Evolutionary conservation across 2,797 vertebrate species (phyloP).

Genomic region (Hippocampus kuda): DNA sequence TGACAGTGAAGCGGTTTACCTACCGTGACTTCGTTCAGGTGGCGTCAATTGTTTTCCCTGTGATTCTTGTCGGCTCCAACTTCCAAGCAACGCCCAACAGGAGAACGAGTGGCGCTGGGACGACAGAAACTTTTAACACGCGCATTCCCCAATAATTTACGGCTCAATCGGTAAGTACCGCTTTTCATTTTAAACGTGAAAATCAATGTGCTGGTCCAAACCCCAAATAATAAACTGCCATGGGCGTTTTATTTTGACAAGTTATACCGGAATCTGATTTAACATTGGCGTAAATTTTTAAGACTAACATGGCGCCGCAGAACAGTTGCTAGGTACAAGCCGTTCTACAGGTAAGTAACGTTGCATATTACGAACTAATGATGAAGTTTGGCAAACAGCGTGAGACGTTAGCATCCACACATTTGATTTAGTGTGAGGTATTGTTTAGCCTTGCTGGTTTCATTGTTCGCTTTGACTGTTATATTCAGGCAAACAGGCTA

Average conservation of each 20-base stretch:
- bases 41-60: too few species aligned
- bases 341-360: not conserved
- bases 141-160: not conserved
- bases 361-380: too few species aligned
- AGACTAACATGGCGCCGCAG: not conserved
- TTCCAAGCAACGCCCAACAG: too few species aligned
- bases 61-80: too few species aligned
- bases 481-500: not conserved
- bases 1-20: too few species aligned
- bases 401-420: not conserved
- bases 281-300: too few species aligned
- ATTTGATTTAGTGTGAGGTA: not conserved
- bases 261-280: not conserved
- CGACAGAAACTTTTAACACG: not conserved
- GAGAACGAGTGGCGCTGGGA: too few species aligned
- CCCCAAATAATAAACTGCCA: not conserved
- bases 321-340: not conserved
- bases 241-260: not conserved
- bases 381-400: too few species aligned
- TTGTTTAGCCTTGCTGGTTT: not conserved
- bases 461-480: not conserved
- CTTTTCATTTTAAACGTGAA: not conserved
- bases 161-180: not conserved
- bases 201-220: not conserved
- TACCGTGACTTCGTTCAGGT: too few species aligned